Evolutionary conservation across 2,888 invertebrate species (phyloP).

Genomic region (Dynastes maya): DNA sequence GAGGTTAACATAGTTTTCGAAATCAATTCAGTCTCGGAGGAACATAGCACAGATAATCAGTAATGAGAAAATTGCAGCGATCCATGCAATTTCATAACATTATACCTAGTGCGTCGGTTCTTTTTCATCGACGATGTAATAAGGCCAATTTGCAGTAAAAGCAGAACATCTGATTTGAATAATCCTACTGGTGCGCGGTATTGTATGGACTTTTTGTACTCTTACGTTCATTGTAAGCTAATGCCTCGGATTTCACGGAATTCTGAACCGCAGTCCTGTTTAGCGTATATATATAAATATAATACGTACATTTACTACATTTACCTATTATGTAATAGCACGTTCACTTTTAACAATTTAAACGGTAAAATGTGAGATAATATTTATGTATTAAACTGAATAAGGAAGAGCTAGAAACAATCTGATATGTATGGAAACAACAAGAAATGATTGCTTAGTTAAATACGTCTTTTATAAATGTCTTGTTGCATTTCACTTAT

Average conservation of each 20-base stretch:
- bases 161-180: constrained; percentile 15
- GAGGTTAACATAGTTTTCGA: background rate
- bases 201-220: constrained; percentile 3
- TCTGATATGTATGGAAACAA: background rate
- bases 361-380: constrained; percentile 25
- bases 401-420: constrained; percentile 5
- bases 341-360: constrained; percentile 31
- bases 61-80: background rate
- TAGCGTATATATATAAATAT: background rate
- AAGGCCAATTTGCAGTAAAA: background rate
- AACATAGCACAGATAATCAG: constrained; percentile 1
- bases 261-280: constrained; percentile 2
- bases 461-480: background rate
- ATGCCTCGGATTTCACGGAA: constrained; percentile 5
- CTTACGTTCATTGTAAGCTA: constrained; percentile 8
- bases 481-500: no score
- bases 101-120: background rate
- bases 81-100: constrained; percentile 14
- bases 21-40: background rate
- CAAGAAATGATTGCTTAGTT: background rate
- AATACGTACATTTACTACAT: constrained; percentile 1
- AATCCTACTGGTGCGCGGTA: background rate
- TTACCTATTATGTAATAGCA: constrained; percentile 31
- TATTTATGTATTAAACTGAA: background rate
- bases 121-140: background rate